Conservation (phyloP, 2,113 vertebrate genomes). For the Megalops atlanticus region DNA sequence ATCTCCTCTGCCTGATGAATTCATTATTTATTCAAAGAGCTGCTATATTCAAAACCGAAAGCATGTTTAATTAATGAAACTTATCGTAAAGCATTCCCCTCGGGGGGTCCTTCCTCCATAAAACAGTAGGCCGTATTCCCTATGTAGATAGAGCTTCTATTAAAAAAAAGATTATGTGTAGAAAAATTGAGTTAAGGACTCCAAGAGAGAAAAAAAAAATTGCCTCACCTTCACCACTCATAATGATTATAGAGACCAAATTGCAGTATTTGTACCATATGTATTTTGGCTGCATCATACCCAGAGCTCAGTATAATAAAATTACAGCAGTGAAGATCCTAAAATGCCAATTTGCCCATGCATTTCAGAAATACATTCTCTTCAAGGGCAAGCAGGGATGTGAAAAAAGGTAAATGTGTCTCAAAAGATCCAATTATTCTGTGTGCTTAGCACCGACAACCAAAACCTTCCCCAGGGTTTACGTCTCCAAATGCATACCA, state of each 20-base stretch:
- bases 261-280: neutral
- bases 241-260: neutral
- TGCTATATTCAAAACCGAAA: conserved; percentile 23
- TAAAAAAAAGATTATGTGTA: conserved; percentile 2
- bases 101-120: neutral
- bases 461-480: neutral
- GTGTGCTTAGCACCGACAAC: neutral
- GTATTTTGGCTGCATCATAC: neutral
- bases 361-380: neutral
- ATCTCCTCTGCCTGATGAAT: neutral
- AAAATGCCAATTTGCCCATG: neutral
- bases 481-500: neutral
- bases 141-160: neutral
- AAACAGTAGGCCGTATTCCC: conserved; percentile 6
- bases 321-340: neutral
- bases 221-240: neutral
- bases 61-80: conserved; percentile 32
- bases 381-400: neutral
- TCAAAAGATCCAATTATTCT: neutral
- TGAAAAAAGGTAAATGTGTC: neutral
- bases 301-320: neutral
- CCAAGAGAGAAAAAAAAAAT: too few relatives aligned
- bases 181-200: neutral
- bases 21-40: conserved; percentile 27
- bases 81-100: conserved; percentile 17